These are phyloP conservation scores for Galeopsomyia nigrocyanea DNA, from an alignment of 2,888 invertebrate genomes.

Conservation along the genomic window DNA sequence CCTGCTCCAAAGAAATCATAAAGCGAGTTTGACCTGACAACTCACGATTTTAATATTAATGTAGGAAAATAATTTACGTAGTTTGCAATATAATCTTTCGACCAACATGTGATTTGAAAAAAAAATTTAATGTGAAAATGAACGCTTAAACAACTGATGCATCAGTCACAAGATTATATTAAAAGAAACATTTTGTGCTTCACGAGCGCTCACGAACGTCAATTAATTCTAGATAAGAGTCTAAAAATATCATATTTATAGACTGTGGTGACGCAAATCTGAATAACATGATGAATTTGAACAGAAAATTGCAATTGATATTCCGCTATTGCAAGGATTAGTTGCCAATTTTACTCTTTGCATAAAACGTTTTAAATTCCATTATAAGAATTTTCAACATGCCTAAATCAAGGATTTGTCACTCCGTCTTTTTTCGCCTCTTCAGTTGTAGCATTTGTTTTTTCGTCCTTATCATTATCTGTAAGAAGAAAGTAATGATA, in stretches of 20 bases:
- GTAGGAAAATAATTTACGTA: background rate
- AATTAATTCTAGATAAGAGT: conserved; percentile 1
- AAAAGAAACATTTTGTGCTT: conserved; percentile 25
- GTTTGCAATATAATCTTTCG: conserved; percentile 15
- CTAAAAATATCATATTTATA: conserved; percentile 14
- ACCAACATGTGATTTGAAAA: background rate
- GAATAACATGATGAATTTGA: conserved; percentile 8
- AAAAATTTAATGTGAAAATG: conserved; percentile 4
- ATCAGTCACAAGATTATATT: conserved; percentile 15
- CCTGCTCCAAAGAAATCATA: conserved; percentile 23
- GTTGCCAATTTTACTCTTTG: conserved; percentile 27
- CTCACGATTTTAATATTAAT: background rate
- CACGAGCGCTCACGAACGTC: conserved; percentile 8
- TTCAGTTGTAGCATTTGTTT: conserved; percentile 73
- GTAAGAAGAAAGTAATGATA: conserved; percentile 48
- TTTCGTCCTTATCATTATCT: conserved; percentile 77
- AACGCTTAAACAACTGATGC: background rate
- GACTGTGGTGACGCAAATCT: conserved; percentile 14
- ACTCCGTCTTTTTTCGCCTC: conserved; percentile 78
- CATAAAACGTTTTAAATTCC: conserved; percentile 40
- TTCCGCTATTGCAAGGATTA: conserved; percentile 23
- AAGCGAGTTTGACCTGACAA: conserved; percentile 41
- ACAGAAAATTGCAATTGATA: conserved; percentile 15
- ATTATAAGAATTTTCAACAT: conserved; percentile 42
- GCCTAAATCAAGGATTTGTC: conserved; percentile 75